Evolutionary conservation across 2,888 invertebrate species (phyloP).

Genomic region (Drosophila infuscata): DNA sequence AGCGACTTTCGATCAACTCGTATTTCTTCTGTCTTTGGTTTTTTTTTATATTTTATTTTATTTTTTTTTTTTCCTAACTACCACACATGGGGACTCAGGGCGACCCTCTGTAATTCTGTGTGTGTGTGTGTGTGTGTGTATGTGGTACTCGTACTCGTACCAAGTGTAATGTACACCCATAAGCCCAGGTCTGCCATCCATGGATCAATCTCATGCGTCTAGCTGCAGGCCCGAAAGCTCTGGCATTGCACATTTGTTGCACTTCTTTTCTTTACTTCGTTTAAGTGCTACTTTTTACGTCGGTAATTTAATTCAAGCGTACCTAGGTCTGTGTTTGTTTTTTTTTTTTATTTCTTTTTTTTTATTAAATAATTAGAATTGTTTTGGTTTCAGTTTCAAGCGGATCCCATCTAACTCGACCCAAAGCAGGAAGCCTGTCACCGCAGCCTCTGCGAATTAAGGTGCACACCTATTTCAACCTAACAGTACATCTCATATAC

Average conservation of each 20-base stretch:
- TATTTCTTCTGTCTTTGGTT: conserved; percentile 61
- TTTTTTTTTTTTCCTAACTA: neutral
- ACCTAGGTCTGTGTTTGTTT: conserved; percentile 37
- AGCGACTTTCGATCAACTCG: conserved; percentile 64
- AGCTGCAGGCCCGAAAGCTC: conserved; percentile 36
- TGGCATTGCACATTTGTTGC: conserved; percentile 57
- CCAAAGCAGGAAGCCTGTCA: conserved; percentile 71
- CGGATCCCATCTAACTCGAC: conserved; percentile 49
- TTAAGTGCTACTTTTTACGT: conserved; percentile 38
- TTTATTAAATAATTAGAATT: conserved; percentile 77
- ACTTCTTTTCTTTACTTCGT: conserved; percentile 56
- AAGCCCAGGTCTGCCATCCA: conserved; percentile 38
- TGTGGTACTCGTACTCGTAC: conserved; percentile 3
- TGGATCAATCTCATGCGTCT: conserved; percentile 49
- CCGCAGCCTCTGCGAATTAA: conserved; percentile 56
- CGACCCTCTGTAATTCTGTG: conserved; percentile 1
- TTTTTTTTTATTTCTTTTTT: conserved; percentile 23
- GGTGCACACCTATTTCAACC: conserved; percentile 39
- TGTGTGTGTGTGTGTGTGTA: neutral
- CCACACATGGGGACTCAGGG: conserved; percentile 3
- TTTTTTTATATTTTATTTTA: neutral
- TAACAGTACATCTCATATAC: conserved; percentile 59
- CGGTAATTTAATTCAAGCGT: conserved; percentile 80
- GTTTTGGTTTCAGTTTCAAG: conserved; percentile 69
- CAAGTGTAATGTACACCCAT: conserved; percentile 58